Evolutionary conservation across 2,797 vertebrate species (phyloP).

Genomic region (Potorous gilbertii): DNA sequence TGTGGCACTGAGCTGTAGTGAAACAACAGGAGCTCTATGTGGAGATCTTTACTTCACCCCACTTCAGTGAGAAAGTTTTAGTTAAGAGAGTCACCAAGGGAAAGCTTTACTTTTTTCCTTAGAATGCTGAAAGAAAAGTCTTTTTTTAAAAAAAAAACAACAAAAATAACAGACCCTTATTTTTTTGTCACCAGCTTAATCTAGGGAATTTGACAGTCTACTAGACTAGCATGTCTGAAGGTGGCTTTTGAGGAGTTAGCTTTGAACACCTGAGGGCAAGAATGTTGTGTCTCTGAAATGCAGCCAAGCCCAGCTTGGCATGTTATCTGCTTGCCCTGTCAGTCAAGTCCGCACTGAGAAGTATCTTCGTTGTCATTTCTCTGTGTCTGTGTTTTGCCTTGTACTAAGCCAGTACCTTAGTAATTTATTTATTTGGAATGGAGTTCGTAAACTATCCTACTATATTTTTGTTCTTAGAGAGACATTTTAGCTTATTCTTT

Average conservation of each 20-base stretch:
- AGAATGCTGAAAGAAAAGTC: not conserved
- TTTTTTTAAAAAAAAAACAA: not conserved
- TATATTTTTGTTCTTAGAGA: not conserved
- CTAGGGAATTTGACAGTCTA: not conserved
- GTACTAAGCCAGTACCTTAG: not conserved
- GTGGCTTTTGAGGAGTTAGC: not conserved
- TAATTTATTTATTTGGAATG: not conserved
- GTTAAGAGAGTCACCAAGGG: not conserved
- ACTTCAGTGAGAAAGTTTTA: not conserved
- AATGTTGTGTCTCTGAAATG: not conserved
- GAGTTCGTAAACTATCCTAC: not conserved
- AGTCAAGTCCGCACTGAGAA: not conserved
- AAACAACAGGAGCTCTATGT: conserved; percentile 31
- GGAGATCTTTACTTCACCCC: not conserved
- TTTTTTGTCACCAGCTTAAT: not conserved
- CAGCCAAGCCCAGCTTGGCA: not conserved
- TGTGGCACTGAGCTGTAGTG: conserved; percentile 31
- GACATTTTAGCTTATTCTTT: not conserved
- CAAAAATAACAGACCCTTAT: not conserved
- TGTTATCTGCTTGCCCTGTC: not conserved
- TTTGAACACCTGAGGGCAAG: not conserved
- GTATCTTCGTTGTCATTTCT: not conserved
- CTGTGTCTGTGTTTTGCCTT: not conserved
- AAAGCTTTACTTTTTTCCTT: not conserved
- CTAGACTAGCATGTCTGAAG: not conserved